These are phyloP conservation scores for Pomacea maculata DNA, from an alignment of 1,140 invertebrate genomes.

Conservation along the genomic window DNA sequence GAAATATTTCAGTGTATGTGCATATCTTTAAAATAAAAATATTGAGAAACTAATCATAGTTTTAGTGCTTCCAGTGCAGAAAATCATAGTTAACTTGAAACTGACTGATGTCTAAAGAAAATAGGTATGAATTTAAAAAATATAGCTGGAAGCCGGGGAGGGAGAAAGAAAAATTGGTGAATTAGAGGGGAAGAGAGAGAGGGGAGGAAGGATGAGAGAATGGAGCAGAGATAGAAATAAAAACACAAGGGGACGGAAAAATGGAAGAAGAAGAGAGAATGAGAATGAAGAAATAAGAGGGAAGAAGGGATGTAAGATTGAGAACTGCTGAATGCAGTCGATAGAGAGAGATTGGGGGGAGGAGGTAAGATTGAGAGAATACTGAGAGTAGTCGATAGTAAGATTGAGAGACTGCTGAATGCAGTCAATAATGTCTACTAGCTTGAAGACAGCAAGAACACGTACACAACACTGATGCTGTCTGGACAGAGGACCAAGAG, in stretches of 20 bases:
- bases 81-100: too few species aligned
- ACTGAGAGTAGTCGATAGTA: neutral
- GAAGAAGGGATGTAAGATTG: neutral
- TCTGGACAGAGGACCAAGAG: too few species aligned
- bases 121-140: too few species aligned
- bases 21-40: too few species aligned
- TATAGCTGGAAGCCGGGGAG: neutral
- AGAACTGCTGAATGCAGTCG: neutral
- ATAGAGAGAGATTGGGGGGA: neutral
- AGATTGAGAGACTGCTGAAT: neutral
- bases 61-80: too few species aligned
- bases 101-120: too few species aligned
- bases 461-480: too few species aligned
- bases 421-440: too few species aligned
- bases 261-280: too few species aligned
- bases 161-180: neutral
- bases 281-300: neutral
- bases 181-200: neutral
- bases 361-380: neutral
- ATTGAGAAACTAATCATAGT: too few species aligned
- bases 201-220: neutral
- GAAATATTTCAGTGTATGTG: too few species aligned
- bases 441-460: too few species aligned
- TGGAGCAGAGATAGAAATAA: constrained; percentile 9
- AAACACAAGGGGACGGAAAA: neutral